Conservation (phyloP, 2,113 vertebrate species). For the Amblyornis subalaris region DNA sequence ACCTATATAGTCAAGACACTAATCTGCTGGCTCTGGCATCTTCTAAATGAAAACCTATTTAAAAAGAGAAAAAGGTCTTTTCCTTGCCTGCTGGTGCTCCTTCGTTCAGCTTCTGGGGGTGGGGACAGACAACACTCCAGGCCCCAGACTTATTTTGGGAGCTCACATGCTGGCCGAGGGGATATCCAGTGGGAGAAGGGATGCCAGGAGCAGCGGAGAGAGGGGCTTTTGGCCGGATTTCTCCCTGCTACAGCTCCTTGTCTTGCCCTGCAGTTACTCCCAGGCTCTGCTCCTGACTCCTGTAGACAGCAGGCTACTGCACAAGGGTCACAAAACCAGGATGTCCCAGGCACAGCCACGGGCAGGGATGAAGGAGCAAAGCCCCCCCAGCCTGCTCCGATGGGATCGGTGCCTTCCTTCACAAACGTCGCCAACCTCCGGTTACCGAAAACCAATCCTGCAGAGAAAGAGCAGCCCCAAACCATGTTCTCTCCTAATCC, state of each 20-base stretch:
- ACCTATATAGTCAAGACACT: conserved; percentile 77
- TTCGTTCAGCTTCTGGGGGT: background rate
- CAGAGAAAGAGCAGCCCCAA: conserved; percentile 3
- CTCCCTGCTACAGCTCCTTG: background rate
- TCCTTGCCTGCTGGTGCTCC: background rate
- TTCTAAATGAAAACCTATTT: conserved; percentile 72
- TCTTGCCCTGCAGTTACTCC: background rate
- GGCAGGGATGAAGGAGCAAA: background rate
- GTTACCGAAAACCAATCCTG: background rate
- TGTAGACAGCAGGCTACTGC: rapidly evolving
- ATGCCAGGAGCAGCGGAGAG: background rate
- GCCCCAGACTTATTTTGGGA: background rate
- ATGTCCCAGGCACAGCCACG: background rate
- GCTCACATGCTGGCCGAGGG: rapidly evolving
- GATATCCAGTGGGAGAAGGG: background rate
- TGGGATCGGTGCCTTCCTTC: background rate
- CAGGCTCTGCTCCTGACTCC: background rate
- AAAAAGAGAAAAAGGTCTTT: background rate
- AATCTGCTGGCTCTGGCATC: conserved; percentile 72
- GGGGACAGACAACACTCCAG: background rate
- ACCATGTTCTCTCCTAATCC: background rate
- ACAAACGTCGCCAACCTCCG: background rate
- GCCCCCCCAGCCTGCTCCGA: background rate
- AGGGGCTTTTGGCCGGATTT: background rate
- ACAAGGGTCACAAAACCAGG: background rate